These are phyloP conservation scores for Euphydryas editha DNA, from an alignment of 2,888 invertebrate genomes.

Conservation along the genomic window DNA sequence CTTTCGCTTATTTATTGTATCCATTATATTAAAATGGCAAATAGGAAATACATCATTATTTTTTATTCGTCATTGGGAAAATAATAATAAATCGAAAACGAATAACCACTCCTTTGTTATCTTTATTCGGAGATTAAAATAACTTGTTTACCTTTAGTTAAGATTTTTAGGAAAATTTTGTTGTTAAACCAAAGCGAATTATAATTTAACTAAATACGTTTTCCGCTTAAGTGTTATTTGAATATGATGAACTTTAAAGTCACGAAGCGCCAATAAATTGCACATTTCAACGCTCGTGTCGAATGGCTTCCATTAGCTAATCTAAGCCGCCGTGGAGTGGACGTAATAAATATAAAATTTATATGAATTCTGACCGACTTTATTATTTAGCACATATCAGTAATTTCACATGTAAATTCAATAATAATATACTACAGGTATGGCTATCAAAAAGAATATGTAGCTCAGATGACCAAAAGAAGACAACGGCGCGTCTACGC, in stretches of 20 bases:
- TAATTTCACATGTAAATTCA: neutral
- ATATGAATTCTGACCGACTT: slow-evolving; percentile 15
- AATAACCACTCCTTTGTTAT: neutral
- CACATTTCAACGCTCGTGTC: slow-evolving; percentile 19
- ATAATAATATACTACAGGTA: neutral
- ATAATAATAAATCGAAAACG: neutral
- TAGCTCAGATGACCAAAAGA: neutral
- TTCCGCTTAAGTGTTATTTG: slow-evolving; percentile 11
- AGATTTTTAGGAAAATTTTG: no score
- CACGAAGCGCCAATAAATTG: slow-evolving; percentile 30
- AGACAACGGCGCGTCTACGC: slow-evolving; percentile 11
- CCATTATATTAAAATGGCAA: slow-evolving; percentile 7
- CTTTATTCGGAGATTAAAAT: neutral
- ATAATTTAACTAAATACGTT: neutral
- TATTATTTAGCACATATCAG: neutral
- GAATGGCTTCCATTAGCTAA: slow-evolving; percentile 24
- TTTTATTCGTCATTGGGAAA: neutral
- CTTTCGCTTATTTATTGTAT: slow-evolving; percentile 7
- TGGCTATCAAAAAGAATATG: neutral
- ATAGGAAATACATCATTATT: neutral
- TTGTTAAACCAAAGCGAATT: neutral
- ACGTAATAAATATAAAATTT: slow-evolving; percentile 16
- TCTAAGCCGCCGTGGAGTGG: slow-evolving; percentile 13
- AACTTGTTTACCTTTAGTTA: no score
- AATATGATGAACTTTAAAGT: slow-evolving; percentile 8